Conservation (phyloP, 2,113 vertebrate species). For the Progne subis region DNA sequence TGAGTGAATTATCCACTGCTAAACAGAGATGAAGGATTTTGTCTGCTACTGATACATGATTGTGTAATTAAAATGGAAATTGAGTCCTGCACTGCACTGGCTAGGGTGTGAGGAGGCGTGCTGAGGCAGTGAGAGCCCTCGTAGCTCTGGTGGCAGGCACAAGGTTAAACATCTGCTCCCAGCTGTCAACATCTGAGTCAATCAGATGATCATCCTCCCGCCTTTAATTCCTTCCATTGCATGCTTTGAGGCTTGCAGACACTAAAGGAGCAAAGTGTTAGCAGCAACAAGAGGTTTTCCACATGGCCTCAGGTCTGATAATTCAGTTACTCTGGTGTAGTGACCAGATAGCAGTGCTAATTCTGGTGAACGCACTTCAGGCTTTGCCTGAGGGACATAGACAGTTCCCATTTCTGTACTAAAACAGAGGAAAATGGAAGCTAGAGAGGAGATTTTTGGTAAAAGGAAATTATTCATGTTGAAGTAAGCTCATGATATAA, state of each 20-base stretch:
- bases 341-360: fast-evolving
- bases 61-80: conserved; percentile 57
- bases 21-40: neutral
- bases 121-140: neutral
- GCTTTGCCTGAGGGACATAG: neutral
- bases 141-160: neutral
- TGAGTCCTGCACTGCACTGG: neutral
- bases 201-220: neutral
- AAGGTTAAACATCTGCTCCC: neutral
- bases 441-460: neutral
- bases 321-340: neutral
- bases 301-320: neutral
- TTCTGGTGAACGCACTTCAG: neutral
- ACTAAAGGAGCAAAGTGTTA: neutral
- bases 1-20: conserved; percentile 4
- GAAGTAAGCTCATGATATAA: neutral
- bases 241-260: neutral
- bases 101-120: neutral
- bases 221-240: neutral
- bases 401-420: neutral
- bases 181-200: neutral
- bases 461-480: neutral
- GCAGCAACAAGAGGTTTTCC: neutral
- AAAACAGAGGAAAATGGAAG: neutral
- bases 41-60: conserved; percentile 25